Evolutionary conservation across 2,113 vertebrate genomes (phyloP), one percentile per base, ranked within the genome.

Genomic region (Equus przewalskii): DNA sequence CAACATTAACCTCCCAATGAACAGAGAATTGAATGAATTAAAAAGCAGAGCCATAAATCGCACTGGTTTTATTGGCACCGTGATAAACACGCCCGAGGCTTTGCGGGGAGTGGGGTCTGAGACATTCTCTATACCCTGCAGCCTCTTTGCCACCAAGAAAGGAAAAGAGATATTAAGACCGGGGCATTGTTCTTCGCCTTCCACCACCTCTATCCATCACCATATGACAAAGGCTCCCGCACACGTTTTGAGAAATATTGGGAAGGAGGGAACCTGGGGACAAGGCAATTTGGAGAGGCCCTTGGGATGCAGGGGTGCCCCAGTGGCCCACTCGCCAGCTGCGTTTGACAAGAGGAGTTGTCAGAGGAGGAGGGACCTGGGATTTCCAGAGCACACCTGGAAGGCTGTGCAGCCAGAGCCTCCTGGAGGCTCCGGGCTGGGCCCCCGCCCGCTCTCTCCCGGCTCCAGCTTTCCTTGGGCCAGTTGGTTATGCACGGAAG

Each of bases 1-100:
- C 98, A 98, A 98, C 98, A 99, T 99, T 99, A 99, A 99, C 98
- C 98, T 99, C 98, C 92, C 98, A 98, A 99, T 98, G 98, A 99
- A 99, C 98, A 99, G 98, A 99, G 98, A 99, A 98, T 98, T 99
- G 98, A 99, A 99, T 99, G 99, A 99, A 99, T 99, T 99, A 99
- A 99, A 99, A 99, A 98, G 98, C 98, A 98, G 98, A 98, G 95
- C 98, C 98, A 99, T 99, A 99, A 99, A 99, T 99, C 98, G 98
- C 97, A 4, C 98, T 70, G 83, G 96, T 97, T 99, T 99, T 99
- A 99, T 99, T 99, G 99, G 98, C 98, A 99, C 98, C 90, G 95
- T 98, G 98, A 98, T 99, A 99, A 99, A 99, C 98, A 98, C 60
- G 98, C 99, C 98, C 91, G 95, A n/a, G 98, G 98, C 99, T 98